A percentile compares a stretch with the other conserved stretches of the same genome.
phyloP scores from a whole-genome alignment of 2,797 vertebrate species.

The Salarias fasciatus region DNA sequence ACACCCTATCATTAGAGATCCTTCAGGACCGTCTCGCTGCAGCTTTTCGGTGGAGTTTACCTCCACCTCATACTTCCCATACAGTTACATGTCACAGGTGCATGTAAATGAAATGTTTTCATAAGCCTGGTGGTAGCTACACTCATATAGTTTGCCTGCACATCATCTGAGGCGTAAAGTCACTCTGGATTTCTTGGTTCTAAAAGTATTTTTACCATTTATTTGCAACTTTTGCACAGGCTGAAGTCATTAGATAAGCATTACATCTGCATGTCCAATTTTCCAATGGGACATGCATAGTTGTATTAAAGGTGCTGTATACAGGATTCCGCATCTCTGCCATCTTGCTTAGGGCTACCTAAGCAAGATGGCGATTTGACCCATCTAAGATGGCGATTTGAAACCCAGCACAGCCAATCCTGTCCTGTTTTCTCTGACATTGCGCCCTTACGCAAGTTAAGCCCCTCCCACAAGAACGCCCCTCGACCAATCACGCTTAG shows the following conservation, averaged over 20 bases:
- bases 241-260: neutral
- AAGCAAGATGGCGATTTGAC: too few relatives aligned
- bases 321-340: too few relatives aligned
- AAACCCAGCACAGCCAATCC: too few relatives aligned
- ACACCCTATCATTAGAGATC: slow-evolving; percentile 1
- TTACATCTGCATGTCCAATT: neutral
- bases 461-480: too few relatives aligned
- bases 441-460: too few relatives aligned
- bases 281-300: too few relatives aligned
- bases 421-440: too few relatives aligned
- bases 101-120: slow-evolving; percentile 17
- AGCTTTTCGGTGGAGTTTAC: slow-evolving; percentile 10
- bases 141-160: slow-evolving; percentile 19
- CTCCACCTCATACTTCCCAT: slow-evolving; percentile 1
- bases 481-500: too few relatives aligned
- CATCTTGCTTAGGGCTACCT: too few relatives aligned
- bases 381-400: too few relatives aligned
- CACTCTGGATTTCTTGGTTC: slow-evolving; percentile 33
- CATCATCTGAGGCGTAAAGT: slow-evolving; percentile 30
- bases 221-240: slow-evolving; percentile 21
- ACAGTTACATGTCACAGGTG: slow-evolving; percentile 20
- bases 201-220: slow-evolving; percentile 35
- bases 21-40: slow-evolving; percentile 5
- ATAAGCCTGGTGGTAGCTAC: slow-evolving; percentile 17
- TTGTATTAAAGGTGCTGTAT: too few relatives aligned